Evolutionary conservation across 2,113 vertebrate genomes (phyloP), one percentile per base, ranked within the genome.

Genomic region (Tympanuchus pallidicinctus): DNA sequence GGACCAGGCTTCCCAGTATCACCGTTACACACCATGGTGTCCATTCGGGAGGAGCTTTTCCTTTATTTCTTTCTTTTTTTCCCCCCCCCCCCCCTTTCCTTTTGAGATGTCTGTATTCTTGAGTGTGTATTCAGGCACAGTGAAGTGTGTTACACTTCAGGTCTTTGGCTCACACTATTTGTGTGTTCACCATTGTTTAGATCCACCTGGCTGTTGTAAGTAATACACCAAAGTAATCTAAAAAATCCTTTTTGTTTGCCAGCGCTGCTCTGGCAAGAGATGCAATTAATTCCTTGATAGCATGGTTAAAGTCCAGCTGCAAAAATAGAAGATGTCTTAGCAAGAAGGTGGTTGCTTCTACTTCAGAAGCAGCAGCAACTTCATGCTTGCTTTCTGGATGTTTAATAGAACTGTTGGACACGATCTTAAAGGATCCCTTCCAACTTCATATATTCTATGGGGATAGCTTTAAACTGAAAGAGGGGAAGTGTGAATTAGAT

Each of bases 11-110:
- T 86, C 83, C 57, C 6, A 61, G 40, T 8, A 1, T 59, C 66
- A 3, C 12, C 71, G 6, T 77, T 82, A 8, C 0, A 0, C 71
- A 11, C 38, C 36, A 61, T 47, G 89, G 69, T 75, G 60, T 78
- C 22, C 0, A 0, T 2, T 60, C 0, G 0, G 0, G 14, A 52
- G 65, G 63, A 59, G 3, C 2, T 5, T 3, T 14, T 10, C 5
- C 3, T 27, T 11, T 27, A n/a, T 19, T 16, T 1, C 1, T 4
- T 2, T 10, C 3, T 8, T 22, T 34, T 6, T 15, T 40, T 5
- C 5, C 7, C 10, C 4, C 27, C 5, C 5, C 7, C 10, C 4
- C 27, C 9, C 27, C 15, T 20, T 28, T 27, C 10, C 61, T 32
- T 38, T 61, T 25, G 4, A 22, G 22, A 8, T 73, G 1, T 67